Percentiles rank a stretch among this genome's conserved stretches.
Conservation (phyloP, 2,113 vertebrate species). For the Orycteropus afer region DNA sequence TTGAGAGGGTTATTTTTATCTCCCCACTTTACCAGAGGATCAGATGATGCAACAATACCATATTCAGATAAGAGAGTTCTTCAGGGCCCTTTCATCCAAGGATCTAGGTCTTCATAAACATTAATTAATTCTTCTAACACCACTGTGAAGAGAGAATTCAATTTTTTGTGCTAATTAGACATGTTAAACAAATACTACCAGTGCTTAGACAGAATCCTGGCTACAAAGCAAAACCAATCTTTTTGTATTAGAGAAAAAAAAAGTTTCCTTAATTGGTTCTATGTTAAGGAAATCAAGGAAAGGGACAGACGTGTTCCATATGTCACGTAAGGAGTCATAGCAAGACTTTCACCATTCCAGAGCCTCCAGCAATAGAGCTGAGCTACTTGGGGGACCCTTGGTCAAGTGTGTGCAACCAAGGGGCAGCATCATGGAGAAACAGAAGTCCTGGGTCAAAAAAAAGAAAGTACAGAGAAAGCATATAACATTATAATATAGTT, state of each 20-base stretch:
- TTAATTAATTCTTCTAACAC: slow-evolving; percentile 77
- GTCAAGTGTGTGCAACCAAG: not conserved
- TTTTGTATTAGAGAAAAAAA: not conserved
- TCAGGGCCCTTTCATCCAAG: slow-evolving; percentile 35
- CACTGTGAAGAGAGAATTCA: slow-evolving; percentile 58
- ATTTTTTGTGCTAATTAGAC: slow-evolving; percentile 61
- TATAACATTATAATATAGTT: not conserved
- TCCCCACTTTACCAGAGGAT: not conserved
- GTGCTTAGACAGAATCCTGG: slow-evolving; percentile 29
- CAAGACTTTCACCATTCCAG: not conserved
- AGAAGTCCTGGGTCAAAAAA: not conserved
- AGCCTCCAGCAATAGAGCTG: not conserved
- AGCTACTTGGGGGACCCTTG: not conserved
- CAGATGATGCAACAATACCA: slow-evolving; percentile 54
- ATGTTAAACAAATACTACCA: slow-evolving; percentile 37
- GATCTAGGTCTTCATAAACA: slow-evolving; percentile 73
- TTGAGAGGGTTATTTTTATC: slow-evolving; percentile 47
- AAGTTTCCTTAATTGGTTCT: slow-evolving; percentile 9
- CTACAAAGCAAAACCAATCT: not conserved
- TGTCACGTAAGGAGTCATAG: not conserved
- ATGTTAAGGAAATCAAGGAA: slow-evolving; percentile 23
- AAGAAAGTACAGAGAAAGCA: not conserved
- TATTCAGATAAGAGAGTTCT: slow-evolving; percentile 62
- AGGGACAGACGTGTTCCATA: slow-evolving; percentile 31
- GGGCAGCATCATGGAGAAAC: not conserved